Percentiles rank a stretch among this genome's conserved stretches.
These are phyloP conservation scores for Clarias pachynema DNA, from an alignment of 2,797 vertebrate species.

Conservation along the genomic window DNA sequence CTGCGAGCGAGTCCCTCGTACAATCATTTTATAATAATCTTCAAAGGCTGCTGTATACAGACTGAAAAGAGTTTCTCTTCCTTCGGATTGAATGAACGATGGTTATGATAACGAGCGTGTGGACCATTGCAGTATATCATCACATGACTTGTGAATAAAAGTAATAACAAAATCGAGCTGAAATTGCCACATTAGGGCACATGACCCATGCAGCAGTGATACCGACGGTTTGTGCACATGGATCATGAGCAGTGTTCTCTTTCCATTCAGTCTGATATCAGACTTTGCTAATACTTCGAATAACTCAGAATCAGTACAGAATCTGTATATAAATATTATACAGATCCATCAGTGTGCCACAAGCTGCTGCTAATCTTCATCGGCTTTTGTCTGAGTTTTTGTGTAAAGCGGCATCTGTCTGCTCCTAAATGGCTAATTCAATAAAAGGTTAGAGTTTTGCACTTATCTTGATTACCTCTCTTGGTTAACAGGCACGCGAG, in stretches of 20 bases:
- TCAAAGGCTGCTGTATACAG: background rate
- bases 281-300: background rate
- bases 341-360: background rate
- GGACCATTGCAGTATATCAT: background rate
- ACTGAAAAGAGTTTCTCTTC: background rate
- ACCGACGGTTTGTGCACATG: background rate
- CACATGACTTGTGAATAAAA: background rate
- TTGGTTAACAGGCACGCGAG: conserved; percentile 54
- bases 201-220: background rate
- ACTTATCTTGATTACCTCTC: conserved; percentile 54
- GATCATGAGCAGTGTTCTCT: background rate
- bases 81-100: background rate
- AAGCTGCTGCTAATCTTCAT: conserved; percentile 9
- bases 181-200: background rate
- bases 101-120: background rate
- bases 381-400: conserved; percentile 20
- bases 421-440: conserved; percentile 53
- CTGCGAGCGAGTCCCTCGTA: background rate
- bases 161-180: background rate
- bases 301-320: background rate
- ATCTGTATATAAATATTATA: conserved; percentile 5
- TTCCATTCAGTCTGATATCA: background rate
- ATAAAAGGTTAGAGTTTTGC: conserved; percentile 37
- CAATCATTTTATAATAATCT: background rate
- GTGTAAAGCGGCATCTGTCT: conserved; percentile 48